These are phyloP conservation scores for Parascotia fuliginaria DNA, from an alignment of 2,888 invertebrate species.

Conservation along the genomic window DNA sequence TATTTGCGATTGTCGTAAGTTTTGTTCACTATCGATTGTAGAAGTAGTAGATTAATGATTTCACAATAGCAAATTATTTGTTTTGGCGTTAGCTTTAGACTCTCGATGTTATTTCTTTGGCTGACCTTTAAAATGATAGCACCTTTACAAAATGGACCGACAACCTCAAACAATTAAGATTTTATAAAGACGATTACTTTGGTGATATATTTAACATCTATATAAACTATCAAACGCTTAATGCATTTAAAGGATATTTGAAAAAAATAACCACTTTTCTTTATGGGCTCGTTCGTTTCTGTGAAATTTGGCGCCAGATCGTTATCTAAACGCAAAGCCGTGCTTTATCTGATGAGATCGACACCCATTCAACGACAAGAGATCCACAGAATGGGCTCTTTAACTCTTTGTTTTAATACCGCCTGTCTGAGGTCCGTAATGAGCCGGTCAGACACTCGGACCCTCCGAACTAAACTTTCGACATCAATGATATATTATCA, in stretches of 20 bases:
- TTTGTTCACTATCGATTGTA: too few species aligned
- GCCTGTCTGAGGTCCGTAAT: slow-evolving; percentile 60
- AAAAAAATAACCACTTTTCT: slow-evolving; percentile 47
- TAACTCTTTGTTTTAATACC: slow-evolving; percentile 70
- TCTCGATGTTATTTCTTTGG: too few species aligned
- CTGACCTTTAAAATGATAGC: background rate
- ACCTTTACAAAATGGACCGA: background rate
- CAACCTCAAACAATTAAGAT: background rate
- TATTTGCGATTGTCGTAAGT: too few species aligned
- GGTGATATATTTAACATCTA: background rate
- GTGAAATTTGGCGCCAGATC: slow-evolving; percentile 83
- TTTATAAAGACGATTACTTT: slow-evolving; percentile 2
- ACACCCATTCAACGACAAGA: slow-evolving; percentile 66
- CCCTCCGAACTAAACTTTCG: slow-evolving; percentile 11
- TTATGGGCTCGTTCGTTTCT: slow-evolving; percentile 59
- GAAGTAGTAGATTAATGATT: too few species aligned
- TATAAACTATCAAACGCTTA: slow-evolving; percentile 3
- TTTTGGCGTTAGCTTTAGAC: too few species aligned
- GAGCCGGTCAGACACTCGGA: slow-evolving; percentile 44
- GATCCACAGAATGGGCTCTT: slow-evolving; percentile 60
- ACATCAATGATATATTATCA: slow-evolving; percentile 52
- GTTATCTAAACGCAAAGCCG: slow-evolving; percentile 57
- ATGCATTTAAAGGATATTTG: slow-evolving; percentile 34
- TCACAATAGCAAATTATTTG: too few species aligned
- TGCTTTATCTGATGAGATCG: slow-evolving; percentile 71